Base-by-base conservation (phyloP, 2,888 invertebrate genomes). In the Sipha maydis region DNA sequence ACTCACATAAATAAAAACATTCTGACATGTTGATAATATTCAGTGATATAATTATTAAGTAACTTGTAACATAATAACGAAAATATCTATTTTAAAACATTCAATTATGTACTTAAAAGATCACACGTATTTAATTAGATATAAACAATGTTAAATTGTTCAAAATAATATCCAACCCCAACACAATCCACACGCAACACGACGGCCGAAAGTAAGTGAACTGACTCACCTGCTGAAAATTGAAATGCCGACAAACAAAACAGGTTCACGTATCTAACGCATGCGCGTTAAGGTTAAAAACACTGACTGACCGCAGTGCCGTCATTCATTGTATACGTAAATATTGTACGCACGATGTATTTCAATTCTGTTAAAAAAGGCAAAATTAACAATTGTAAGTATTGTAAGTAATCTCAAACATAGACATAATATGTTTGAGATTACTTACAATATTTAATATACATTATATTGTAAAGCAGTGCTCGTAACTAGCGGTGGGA, bases 171-270 rank as follows among this genome's bases (percentile, higher is more conserved):
- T 9, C 8, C 5, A 69, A 21, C 38, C 19, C 0, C 31, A 25
- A 21, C 69, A 8, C 25, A 2, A 31, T 9, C 7, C 28, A 38
- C 7, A 0, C 17, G 17, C 4, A 17, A 54, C 28, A 8, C n/a
- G n/a, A 38, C 21, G 56, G 61, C 69, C 85, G 48, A 14, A 48
- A 48, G 77, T 77, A 69, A 77, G 69, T 85, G 67, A 67, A 77
- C 85, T 38, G 76, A 79, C 19, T 79, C 79, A 86, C 71, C 85
- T 78, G 71, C 78, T 28, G 11, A 25, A 69, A 71, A 56, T 28
- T 31, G 79, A 86, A 69, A 80, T 48, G 80, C 86, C 86, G 86
- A 88, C 86, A 88, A 82, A 88, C 80, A 71, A 80, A 88, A 88
- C 86, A 88, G 86, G 86, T 88, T 88, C 86, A 41, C 41, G 80